Base-by-base conservation (phyloP, 2,113 vertebrate genomes). In the Paramormyrops kingsleyae region DNA sequence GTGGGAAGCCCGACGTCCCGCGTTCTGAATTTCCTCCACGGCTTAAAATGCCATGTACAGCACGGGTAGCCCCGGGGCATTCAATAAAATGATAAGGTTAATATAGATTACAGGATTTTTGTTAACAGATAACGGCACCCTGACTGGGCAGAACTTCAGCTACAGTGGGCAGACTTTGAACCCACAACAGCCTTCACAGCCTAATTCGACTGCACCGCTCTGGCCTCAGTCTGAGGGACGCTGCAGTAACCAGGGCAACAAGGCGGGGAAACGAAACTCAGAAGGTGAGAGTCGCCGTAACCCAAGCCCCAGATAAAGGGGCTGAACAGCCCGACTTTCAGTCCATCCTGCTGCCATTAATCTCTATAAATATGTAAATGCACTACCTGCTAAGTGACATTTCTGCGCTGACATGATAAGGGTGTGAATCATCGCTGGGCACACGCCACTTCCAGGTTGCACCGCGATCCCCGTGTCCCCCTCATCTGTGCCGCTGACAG, bases 341-440 rank as follows among this genome's bases (percentile, higher is more conserved):
- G 9, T 39, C 15, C 35, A 1, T 80, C 74, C 87, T 13, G 21
- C 62, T 70, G 62, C 44, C 87, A 46, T 88, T 88, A n/a, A 66
- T 66, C 87, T 31, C 42, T 46, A 88, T 62, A 88, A 59, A 66
- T 66, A 66, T 88, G 87, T 10, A 88, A 88, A 89, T 89, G n/a
- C 35, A 24, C 31, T 59, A 89, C 74, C 74, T 83, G 74, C 77
- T 27, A 44, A 27, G 49, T 89, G 49, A 35, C 88, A 89, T 90
- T 74, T 87, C 46, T 70, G 52, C 56, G 39, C 77, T 83, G 53
- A 56, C 6, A 52, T 47, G 88, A 83, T 80, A 89, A 84, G 46
- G 21, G 21, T 62, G 77, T n/a, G 50, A 66, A 59, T 84, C 80
- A 62, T 83, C 5, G 47, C 83, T 50, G 15, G 53, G 17, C 21